Percentiles rank a stretch among this genome's conserved stretches.
Evolutionary conservation across 2,888 invertebrate genomes (phyloP).

Genomic region (Drosophila kuntzei): DNA sequence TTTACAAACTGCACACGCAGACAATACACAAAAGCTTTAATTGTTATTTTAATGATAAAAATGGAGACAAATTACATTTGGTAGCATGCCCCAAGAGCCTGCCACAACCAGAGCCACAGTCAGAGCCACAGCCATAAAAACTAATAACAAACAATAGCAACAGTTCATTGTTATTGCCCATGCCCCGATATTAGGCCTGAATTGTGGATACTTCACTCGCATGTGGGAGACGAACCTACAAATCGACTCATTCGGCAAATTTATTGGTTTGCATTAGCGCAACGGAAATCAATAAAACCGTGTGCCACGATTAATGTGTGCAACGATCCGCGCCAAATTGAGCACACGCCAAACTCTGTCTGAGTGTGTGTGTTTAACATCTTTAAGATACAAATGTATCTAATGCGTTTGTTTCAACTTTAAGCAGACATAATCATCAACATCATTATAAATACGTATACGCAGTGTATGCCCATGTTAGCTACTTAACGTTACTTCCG

Average conservation of each 20-base stretch:
- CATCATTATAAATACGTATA: slow-evolving; percentile 21
- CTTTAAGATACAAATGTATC: slow-evolving; percentile 50
- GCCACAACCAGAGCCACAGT: slow-evolving; percentile 2
- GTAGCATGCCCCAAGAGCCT: slow-evolving; percentile 47
- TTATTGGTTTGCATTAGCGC: slow-evolving; percentile 75
- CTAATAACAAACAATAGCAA: slow-evolving; percentile 73
- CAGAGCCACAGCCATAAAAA: slow-evolving; percentile 62
- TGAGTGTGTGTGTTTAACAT: slow-evolving; percentile 12
- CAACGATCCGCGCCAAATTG: slow-evolving; percentile 35
- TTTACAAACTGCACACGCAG: slow-evolving; percentile 55
- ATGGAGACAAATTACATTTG: slow-evolving; percentile 76
- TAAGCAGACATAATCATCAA: slow-evolving; percentile 18
- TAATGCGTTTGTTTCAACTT: slow-evolving; percentile 15
- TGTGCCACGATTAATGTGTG: slow-evolving; percentile 43
- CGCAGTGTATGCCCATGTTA: slow-evolving; percentile 24
- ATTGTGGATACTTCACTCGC: slow-evolving; percentile 41
- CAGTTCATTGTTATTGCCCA: slow-evolving; percentile 69
- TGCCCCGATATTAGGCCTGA: slow-evolving; percentile 39
- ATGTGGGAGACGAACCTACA: slow-evolving; percentile 57
- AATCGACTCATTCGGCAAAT: slow-evolving; percentile 77
- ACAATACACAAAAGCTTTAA: slow-evolving; percentile 68
- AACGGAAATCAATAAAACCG: slow-evolving; percentile 78
- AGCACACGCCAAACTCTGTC: slow-evolving; percentile 2
- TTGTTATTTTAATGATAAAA: slow-evolving; percentile 81
- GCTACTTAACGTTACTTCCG: slow-evolving; percentile 20